Conservation (phyloP, 64 coral and sea anemone species). For the Pocillopora verrucosa region DNA sequence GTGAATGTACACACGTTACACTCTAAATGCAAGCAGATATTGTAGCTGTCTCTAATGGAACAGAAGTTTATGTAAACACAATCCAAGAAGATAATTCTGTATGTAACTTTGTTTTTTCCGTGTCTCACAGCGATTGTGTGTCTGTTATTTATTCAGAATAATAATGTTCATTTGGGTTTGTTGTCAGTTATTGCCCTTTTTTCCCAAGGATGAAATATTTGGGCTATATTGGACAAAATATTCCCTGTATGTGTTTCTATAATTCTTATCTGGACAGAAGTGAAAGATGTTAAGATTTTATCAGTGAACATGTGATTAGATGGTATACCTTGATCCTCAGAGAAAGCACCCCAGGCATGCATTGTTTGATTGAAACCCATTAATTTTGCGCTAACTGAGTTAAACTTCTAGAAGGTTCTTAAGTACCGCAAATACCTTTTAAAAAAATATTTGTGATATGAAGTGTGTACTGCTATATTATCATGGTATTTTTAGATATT, state of each 20-base stretch:
- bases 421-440: background rate
- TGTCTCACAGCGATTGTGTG: background rate
- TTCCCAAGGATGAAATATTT: constrained; percentile 7
- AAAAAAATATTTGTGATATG: background rate
- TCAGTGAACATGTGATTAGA: background rate
- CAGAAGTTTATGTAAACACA: background rate
- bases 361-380: background rate
- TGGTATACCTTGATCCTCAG: background rate
- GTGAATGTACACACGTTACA: background rate
- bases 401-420: constrained; percentile 28
- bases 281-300: background rate
- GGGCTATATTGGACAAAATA: background rate
- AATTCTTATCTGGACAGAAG: background rate
- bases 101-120: background rate
- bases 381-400: background rate
- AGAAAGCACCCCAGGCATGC: background rate
- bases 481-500: background rate
- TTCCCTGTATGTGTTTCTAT: background rate
- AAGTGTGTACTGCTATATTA: background rate
- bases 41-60: background rate
- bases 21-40: background rate
- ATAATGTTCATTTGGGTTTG: background rate
- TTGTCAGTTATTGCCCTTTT: background rate
- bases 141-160: background rate
- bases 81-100: background rate